Evolutionary conservation across 2,113 vertebrate genomes (phyloP), one percentile per base, ranked within the genome.

Genomic region (Mirza zaza): DNA sequence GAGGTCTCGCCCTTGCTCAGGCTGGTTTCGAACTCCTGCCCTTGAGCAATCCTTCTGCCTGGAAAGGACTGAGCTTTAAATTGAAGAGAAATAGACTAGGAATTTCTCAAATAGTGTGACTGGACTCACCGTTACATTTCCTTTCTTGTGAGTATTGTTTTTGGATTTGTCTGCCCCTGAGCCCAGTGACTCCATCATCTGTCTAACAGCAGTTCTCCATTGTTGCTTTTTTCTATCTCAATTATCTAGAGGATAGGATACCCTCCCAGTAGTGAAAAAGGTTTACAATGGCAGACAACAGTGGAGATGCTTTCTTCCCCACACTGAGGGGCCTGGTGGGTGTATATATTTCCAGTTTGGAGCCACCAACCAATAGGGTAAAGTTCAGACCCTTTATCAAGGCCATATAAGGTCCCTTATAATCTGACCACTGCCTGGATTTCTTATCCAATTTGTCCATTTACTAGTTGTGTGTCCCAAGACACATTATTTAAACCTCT

Each of bases 401-500:
- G 61, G 75, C 36, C 25, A 63, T 29, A 25, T 83, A 87, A 81
- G 15, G n/a, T 61, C 29, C 59, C 29, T 95, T 90, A 55, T 76
- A 57, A 76, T 68, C 65, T 73, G 48, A 92, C 55, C 29, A 8
- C 36, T 65, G 39, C 32, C 55, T 65, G 32, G 8, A 36, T 82
- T 92, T 95, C 91, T 90, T 42, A 82, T 94, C 86, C 57, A 79
- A 0, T 88, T 90, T 93, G 81, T 83, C 39, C 29, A 55, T 11
- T 92, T 84, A 83, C 48, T 93, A n/a, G 67, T 87, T 36, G n/a
- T 96, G 48, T 80, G 39, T 94, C 42, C 39, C 45, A 81, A 55
- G 81, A 57, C 68, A 42, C 18, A 25, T 75, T 68, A 81, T 61
- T 90, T 93, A 91, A 92, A 76, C 25, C 34, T 95, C 29, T 88